Evolutionary conservation across 2,113 vertebrate genomes (phyloP).

Genomic region (Callopanchax toddi): DNA sequence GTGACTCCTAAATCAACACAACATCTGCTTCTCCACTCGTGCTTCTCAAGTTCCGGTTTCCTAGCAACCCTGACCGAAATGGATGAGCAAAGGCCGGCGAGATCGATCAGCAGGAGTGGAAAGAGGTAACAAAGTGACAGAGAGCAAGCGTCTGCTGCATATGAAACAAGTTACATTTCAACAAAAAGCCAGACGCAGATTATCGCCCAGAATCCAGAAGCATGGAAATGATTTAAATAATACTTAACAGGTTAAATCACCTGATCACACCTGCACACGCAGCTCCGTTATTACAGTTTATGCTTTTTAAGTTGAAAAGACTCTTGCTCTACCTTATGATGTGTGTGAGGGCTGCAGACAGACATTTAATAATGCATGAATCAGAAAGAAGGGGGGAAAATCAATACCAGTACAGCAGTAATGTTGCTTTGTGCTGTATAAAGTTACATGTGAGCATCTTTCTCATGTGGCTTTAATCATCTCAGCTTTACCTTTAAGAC

Average conservation of each 20-base stretch:
- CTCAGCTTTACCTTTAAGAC: conserved; percentile 3
- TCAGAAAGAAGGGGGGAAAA: conserved; percentile 42
- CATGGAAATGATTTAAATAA: background rate
- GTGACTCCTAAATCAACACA: conserved; percentile 23
- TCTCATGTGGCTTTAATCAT: conserved; percentile 17
- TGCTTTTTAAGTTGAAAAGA: conserved; percentile 7
- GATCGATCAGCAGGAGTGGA: conserved; percentile 55
- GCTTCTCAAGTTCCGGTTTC: conserved; percentile 60
- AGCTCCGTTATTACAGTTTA: background rate
- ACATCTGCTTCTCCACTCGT: conserved; percentile 34
- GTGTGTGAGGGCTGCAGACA: conserved; percentile 49
- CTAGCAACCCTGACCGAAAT: conserved; percentile 66
- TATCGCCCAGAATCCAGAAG: background rate
- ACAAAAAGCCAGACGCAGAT: conserved; percentile 16
- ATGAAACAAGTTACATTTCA: conserved; percentile 36
- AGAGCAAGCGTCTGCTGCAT: conserved; percentile 29
- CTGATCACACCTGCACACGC: background rate
- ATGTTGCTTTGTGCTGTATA: conserved; percentile 47
- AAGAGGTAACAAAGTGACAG: conserved; percentile 52
- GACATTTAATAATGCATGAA: conserved; percentile 72
- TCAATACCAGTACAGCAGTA: conserved; percentile 55
- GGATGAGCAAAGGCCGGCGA: conserved; percentile 41
- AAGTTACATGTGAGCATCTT: conserved; percentile 51
- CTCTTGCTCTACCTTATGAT: conserved; percentile 6
- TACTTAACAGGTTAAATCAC: background rate